Evolutionary conservation across 2,888 invertebrate species (phyloP).

Genomic region (Drosophila cognata): DNA sequence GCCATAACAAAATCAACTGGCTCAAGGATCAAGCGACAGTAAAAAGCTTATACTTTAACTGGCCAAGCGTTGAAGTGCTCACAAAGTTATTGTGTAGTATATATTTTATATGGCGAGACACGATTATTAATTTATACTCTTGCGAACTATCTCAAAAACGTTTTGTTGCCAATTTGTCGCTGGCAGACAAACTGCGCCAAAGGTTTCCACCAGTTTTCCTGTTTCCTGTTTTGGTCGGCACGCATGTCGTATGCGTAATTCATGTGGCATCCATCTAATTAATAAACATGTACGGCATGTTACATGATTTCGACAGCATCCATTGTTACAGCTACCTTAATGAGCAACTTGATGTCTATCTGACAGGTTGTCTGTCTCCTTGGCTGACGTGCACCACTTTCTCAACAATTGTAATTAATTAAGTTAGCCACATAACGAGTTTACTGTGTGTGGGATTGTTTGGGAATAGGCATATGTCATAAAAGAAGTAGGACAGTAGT

Average conservation of each 20-base stretch:
- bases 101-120: slow-evolving; percentile 34
- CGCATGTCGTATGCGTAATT: slow-evolving; percentile 63
- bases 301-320: slow-evolving; percentile 29
- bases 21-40: slow-evolving; percentile 47
- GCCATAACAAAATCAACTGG: slow-evolving; percentile 44
- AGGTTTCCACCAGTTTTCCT: slow-evolving; percentile 2
- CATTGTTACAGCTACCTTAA: slow-evolving; percentile 27
- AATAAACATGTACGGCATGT: slow-evolving; percentile 49
- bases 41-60: slow-evolving; percentile 31
- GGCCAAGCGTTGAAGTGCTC: slow-evolving; percentile 11
- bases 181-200: slow-evolving; percentile 6
- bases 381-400: slow-evolving; percentile 34
- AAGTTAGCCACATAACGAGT: slow-evolving; percentile 33
- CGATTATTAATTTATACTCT: slow-evolving; percentile 63
- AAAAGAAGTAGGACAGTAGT: not conserved
- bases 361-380: slow-evolving; percentile 46
- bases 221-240: slow-evolving; percentile 3
- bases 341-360: slow-evolving; percentile 11
- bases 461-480: slow-evolving; percentile 6
- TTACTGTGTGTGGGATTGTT: not conserved
- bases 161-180: slow-evolving; percentile 45
- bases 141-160: slow-evolving; percentile 39
- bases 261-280: slow-evolving; percentile 60
- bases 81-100: slow-evolving; percentile 22
- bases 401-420: slow-evolving; percentile 58